phyloP scores from a whole-genome alignment of 1,140 invertebrate species.

The Lethrus apterus region DNA sequence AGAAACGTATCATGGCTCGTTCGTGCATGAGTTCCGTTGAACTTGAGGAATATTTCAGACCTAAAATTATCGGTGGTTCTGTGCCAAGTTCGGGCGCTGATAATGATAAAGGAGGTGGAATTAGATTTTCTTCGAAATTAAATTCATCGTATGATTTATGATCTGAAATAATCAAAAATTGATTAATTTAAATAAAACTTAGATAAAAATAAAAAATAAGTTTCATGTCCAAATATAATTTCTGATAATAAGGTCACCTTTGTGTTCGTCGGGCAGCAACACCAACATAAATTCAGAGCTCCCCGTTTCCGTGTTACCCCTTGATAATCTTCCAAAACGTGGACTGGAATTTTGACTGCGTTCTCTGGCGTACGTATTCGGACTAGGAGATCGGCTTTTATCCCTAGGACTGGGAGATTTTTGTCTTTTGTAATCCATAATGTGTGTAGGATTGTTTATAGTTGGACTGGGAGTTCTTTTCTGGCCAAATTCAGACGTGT shows the following conservation, averaged over 20 bases:
- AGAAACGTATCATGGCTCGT: conserved; percentile 68
- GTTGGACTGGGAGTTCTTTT: neutral
- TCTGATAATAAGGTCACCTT: too few species aligned
- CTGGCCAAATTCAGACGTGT: neutral
- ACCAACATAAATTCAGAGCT: conserved; percentile 77
- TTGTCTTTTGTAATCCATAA: conserved; percentile 1
- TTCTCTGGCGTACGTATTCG: conserved; percentile 10
- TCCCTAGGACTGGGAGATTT: conserved; percentile 16
- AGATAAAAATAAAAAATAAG: too few species aligned
- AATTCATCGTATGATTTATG: conserved; percentile 14
- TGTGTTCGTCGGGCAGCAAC: conserved; percentile 56
- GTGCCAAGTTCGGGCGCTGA: conserved; percentile 67
- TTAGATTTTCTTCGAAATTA: conserved; percentile 29
- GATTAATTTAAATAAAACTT: too few species aligned
- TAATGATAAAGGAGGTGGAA: conserved; percentile 65
- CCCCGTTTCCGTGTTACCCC: conserved; percentile 32
- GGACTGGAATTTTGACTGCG: conserved; percentile 16
- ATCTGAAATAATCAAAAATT: too few species aligned
- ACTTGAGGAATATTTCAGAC: conserved; percentile 63
- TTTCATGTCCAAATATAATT: too few species aligned
- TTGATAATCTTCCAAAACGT: conserved; percentile 16
- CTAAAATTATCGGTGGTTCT: conserved; percentile 44
- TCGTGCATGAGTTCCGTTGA: conserved; percentile 75
- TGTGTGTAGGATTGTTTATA: neutral
- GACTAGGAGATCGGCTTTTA: conserved; percentile 2